Evolutionary conservation across 2,888 invertebrate genomes (phyloP).

Genomic region (Hydropsyche betteni): DNA sequence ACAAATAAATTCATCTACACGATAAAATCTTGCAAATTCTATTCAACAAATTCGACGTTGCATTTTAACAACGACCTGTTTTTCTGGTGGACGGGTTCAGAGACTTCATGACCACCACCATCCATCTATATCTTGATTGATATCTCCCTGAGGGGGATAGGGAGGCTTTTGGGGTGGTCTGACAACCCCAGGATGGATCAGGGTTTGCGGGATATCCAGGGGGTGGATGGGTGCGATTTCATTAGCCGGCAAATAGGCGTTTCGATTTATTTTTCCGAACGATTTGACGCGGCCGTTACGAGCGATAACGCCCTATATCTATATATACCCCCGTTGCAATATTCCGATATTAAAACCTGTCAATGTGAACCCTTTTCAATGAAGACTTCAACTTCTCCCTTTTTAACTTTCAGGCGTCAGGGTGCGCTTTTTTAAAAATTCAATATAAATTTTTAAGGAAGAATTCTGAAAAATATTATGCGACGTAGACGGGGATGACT

Average conservation of each 20-base stretch:
- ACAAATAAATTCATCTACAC: too few relatives aligned
- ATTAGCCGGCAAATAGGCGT: slow-evolving; percentile 43
- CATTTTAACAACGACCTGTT: neutral
- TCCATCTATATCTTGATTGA: slow-evolving; percentile 19
- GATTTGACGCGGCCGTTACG: slow-evolving; percentile 36
- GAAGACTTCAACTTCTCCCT: too few relatives aligned
- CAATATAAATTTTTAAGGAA: too few relatives aligned
- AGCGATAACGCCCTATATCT: slow-evolving; percentile 13
- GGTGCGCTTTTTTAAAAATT: neutral
- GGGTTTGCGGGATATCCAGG: too few relatives aligned
- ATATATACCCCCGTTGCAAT: neutral
- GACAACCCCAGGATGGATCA: too few relatives aligned
- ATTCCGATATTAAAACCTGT: slow-evolving; percentile 24
- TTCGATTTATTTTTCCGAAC: slow-evolving; percentile 48
- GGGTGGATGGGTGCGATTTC: slow-evolving; percentile 38
- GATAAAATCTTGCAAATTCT: too few relatives aligned
- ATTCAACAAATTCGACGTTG: too few relatives aligned
- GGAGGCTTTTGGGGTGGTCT: too few relatives aligned
- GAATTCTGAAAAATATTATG: too few relatives aligned
- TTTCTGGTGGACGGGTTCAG: neutral
- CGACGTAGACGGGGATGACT: too few relatives aligned
- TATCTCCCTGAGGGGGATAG: neutral
- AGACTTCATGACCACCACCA: neutral
- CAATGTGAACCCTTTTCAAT: slow-evolving; percentile 13
- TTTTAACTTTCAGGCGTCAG: neutral